Evolutionary conservation across 2,797 vertebrate species (phyloP).

Genomic region (Australoheros facetus): DNA sequence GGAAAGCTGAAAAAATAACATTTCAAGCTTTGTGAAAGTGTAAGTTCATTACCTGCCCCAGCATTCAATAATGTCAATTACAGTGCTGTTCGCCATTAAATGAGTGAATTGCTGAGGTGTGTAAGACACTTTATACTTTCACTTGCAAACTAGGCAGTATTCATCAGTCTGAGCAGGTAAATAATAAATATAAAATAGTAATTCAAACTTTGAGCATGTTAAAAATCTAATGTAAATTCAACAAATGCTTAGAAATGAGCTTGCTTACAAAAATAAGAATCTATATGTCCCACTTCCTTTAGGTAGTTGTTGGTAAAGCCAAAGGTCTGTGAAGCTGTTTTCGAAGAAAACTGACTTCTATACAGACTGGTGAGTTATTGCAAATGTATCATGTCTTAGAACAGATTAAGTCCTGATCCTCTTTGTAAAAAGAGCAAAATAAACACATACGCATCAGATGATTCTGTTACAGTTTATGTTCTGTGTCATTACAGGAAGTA

Average conservation of each 20-base stretch:
- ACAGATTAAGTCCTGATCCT: not conserved
- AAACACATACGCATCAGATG: not conserved
- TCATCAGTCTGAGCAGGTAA: not conserved
- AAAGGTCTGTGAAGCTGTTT: not conserved
- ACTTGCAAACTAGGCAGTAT: not conserved
- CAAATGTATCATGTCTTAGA: not conserved
- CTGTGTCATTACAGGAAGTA: not conserved
- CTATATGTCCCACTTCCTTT: not conserved
- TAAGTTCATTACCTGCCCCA: not conserved
- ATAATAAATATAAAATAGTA: not conserved
- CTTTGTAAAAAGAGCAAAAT: not conserved
- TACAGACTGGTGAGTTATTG: not conserved
- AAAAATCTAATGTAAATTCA: not conserved
- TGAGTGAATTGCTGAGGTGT: not conserved
- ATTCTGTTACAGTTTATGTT: not conserved
- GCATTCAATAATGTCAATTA: not conserved
- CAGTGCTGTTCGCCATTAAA: not conserved
- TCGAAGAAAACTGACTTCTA: not conserved
- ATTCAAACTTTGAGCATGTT: not conserved
- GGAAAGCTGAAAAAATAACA: too few relatives aligned
- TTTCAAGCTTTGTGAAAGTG: too few relatives aligned
- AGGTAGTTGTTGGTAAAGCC: not conserved
- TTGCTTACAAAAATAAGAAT: not conserved
- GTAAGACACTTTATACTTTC: not conserved
- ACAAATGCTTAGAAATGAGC: not conserved